Base-by-base conservation (phyloP, 2,797 vertebrate genomes). In the Myotis pilosus region DNA sequence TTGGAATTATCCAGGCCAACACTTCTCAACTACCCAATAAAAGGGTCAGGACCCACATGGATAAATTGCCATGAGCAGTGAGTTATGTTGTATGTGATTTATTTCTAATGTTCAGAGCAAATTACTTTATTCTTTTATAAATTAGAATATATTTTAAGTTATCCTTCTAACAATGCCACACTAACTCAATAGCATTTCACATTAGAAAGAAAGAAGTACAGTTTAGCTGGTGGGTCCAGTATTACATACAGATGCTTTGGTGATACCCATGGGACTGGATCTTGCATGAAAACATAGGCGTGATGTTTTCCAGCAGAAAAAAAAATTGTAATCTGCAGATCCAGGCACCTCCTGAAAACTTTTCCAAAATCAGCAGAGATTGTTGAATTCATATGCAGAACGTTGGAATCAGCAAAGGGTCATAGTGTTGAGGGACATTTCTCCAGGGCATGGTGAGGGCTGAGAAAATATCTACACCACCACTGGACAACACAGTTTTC, bases 51-150 rank as follows among this genome's bases (percentile, higher is more conserved):
- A 81, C 11, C 28, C 16, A 36, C 16, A 5, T 38, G 6, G 30
- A 62, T 11, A 62, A 17, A 33, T 60, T 83, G n/a, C 11, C 8
- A 10, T 53, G 38, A 82, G 19, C 6, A 68, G 7, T 49, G 23
- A 90, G 16, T 16, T 38, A 15, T 60, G 25, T 51, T 85, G 38
- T 49, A 16, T 44, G 30, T n/a, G 20, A 20, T 55, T 82, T 86
- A 2, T 75, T 64, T 79, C 79, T 81, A 92, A 62, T 33, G 16
- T 72, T 55, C 60, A 36, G 49, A 72, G 28, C 47, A 85, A 55
- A 33, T 85, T 76, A 69, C 38, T 94, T 92, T 23, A 79, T 92
- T 94, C 15, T 88, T 89, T 75, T 44, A 57, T 78, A 79, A 95
- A 53, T 66, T 87, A 57, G 17, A 78, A 55, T 71, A 7, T 23